Conservation (phyloP, 2,113 vertebrate species). For the Jaculus jaculus region DNA sequence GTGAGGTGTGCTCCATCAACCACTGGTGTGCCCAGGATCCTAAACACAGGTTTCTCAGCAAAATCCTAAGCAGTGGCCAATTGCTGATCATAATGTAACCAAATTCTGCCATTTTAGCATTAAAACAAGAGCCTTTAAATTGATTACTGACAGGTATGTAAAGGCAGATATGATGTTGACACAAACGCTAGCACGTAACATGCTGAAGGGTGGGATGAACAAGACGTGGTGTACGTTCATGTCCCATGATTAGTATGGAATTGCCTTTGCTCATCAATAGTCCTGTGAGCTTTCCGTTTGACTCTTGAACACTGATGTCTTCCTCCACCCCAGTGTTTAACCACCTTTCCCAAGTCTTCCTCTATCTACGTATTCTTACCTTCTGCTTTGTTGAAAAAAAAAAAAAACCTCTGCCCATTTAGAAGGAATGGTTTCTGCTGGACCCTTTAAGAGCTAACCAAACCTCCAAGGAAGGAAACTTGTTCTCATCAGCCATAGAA, state of each 20-base stretch:
- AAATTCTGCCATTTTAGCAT: not conserved
- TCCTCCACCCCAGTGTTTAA: not conserved
- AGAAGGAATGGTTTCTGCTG: not conserved
- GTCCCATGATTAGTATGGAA: not conserved
- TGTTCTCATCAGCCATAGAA: not conserved
- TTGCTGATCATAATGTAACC: not conserved
- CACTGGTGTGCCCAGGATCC: not conserved
- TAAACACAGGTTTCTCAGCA: slow-evolving; percentile 18
- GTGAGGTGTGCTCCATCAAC: not conserved
- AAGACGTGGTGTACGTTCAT: not conserved
- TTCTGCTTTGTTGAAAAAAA: slow-evolving; percentile 18
- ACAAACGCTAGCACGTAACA: not conserved
- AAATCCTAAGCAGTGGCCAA: slow-evolving; percentile 17
- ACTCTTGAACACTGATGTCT: not conserved
- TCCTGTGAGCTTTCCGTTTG: not conserved
- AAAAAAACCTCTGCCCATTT: not conserved
- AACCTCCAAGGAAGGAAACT: not conserved
- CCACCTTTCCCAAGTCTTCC: not conserved
- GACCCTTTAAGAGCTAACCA: slow-evolving; percentile 3
- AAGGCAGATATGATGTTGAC: not conserved
- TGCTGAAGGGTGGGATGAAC: not conserved
- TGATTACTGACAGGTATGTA: not conserved
- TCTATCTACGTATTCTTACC: not conserved
- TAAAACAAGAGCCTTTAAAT: slow-evolving; percentile 17
- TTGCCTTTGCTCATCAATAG: not conserved